Conservation (phyloP, 2,888 invertebrate genomes). For the Scaptomyza polygonia region DNA sequence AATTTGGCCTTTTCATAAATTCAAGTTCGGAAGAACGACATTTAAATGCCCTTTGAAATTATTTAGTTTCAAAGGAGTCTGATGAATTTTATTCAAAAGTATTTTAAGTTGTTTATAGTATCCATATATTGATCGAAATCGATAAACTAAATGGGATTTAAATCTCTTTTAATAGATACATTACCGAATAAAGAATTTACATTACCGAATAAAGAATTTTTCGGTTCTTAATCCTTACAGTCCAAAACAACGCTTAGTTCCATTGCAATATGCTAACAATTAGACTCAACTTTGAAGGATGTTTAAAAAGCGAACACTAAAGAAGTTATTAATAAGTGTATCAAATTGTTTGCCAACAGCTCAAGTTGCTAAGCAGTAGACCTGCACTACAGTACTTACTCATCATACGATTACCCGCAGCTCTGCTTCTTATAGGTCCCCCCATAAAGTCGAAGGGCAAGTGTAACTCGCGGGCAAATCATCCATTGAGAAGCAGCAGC, state of each 20-base stretch:
- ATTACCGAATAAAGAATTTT: no score
- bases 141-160: no score
- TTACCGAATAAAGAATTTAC: no score
- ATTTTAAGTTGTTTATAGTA: no score
- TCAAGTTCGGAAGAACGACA: conserved; percentile 3
- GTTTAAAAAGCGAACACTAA: neutral
- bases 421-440: neutral
- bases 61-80: neutral
- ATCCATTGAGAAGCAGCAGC: conserved; percentile 19
- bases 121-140: no score
- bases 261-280: neutral
- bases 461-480: conserved; percentile 37
- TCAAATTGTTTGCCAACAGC: conserved; percentile 24
- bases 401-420: conserved; percentile 54
- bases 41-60: conserved; percentile 28
- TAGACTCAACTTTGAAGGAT: neutral
- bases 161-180: no score
- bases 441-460: conserved; percentile 9
- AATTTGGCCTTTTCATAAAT: conserved; percentile 59
- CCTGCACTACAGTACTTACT: conserved; percentile 31
- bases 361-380: conserved; percentile 56
- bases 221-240: neutral
- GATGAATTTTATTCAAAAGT: neutral
- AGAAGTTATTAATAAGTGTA: conserved; percentile 13
- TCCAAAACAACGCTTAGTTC: neutral